Percentiles rank a stretch among this genome's conserved stretches.
Evolutionary conservation across 2,113 vertebrate species (phyloP).

Genomic region (Sylvia atricapilla): DNA sequence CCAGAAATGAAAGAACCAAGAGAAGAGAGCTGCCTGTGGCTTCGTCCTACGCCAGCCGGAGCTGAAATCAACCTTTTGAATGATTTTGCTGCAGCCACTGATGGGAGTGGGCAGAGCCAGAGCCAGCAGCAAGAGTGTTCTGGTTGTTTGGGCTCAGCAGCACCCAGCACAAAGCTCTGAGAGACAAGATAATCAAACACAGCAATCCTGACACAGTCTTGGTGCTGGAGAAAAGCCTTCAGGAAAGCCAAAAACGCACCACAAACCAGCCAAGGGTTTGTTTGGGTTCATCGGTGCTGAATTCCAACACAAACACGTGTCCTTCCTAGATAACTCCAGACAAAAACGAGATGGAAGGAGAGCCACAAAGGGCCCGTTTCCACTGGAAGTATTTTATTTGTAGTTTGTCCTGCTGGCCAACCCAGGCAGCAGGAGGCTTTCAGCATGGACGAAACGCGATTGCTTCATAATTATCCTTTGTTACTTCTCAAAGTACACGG

Average conservation of each 20-base stretch:
- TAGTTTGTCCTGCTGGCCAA: background rate
- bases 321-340: background rate
- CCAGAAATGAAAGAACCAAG: background rate
- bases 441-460: background rate
- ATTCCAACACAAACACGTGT: background rate
- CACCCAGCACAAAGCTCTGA: background rate
- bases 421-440: background rate
- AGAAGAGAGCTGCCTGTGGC: background rate
- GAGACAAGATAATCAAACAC: background rate
- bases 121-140: background rate
- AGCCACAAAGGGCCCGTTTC: background rate
- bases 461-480: constrained; percentile 12
- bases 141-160: background rate
- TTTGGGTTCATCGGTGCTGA: background rate
- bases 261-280: background rate
- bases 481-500: constrained; percentile 18
- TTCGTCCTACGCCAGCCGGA: background rate
- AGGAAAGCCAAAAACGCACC: background rate
- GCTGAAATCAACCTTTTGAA: background rate
- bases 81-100: background rate
- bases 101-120: background rate
- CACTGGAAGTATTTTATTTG: background rate
- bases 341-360: background rate
- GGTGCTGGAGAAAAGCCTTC: background rate
- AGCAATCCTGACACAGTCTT: background rate